Percentiles rank a stretch among this genome's conserved stretches.
These are phyloP conservation scores for Cryptocephalus primarius DNA, from an alignment of 2,888 invertebrate genomes.

Conservation along the genomic window DNA sequence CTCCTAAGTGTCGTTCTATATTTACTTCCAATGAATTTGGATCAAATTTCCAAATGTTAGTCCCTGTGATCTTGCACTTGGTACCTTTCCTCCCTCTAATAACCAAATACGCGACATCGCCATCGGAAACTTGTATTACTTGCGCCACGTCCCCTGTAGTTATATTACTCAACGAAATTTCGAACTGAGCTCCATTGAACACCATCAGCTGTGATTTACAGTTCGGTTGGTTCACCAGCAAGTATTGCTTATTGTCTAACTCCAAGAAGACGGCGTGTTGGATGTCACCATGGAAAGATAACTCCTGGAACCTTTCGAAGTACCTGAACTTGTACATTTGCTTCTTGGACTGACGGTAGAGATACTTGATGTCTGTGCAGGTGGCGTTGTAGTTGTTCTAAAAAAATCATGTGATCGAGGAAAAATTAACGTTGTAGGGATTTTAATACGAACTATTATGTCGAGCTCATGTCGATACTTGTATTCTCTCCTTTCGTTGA, in stretches of 20 bases:
- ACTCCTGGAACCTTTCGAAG: constrained; percentile 35
- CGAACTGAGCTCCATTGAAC: constrained; percentile 28
- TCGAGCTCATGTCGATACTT: constrained; percentile 21
- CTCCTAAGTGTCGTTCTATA: not conserved
- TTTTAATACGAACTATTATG: constrained; percentile 22
- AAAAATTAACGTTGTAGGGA: not conserved
- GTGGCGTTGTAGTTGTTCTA: constrained; percentile 27
- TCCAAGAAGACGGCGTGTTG: constrained; percentile 17
- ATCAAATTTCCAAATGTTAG: constrained; percentile 37
- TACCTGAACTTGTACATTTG: constrained; percentile 40
- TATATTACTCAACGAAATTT: constrained; percentile 26
- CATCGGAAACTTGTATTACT: constrained; percentile 32
- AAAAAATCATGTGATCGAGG: not conserved
- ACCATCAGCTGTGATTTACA: constrained; percentile 38
- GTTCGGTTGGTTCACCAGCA: constrained; percentile 33
- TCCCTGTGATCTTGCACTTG: constrained; percentile 26
- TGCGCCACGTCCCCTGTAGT: constrained; percentile 40
- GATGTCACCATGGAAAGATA: constrained; percentile 13
- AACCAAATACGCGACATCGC: constrained; percentile 31
- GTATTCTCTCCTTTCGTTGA: constrained; percentile 21
- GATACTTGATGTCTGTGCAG: constrained; percentile 27
- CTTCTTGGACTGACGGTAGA: constrained; percentile 25
- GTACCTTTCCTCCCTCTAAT: constrained; percentile 16
- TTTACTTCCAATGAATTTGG: constrained; percentile 28
- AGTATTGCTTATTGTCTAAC: constrained; percentile 25